Conservation (phyloP, 2,113 vertebrate species). For the Megaceryle torquata region DNA sequence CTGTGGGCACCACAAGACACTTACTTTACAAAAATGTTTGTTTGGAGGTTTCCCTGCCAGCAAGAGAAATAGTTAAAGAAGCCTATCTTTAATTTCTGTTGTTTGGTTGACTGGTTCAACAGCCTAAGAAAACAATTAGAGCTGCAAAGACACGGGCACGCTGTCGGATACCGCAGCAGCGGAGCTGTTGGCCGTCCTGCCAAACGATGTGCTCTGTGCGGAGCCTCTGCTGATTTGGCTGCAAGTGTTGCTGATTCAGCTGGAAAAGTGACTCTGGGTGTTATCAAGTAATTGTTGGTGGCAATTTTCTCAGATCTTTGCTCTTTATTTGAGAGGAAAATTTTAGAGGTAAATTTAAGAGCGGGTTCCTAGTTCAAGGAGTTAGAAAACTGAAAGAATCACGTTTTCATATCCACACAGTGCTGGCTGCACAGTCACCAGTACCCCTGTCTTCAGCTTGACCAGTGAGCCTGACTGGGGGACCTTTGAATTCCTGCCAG, state of each 20-base stretch:
- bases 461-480: not conserved
- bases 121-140: not conserved
- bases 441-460: not conserved
- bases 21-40: not conserved
- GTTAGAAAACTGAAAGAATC: not conserved
- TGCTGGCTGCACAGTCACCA: not conserved
- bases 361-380: not conserved
- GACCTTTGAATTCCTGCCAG: not conserved
- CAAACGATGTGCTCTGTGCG: accelerated
- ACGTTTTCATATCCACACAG: not conserved
- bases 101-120: not conserved
- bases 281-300: not conserved
- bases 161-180: not conserved
- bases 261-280: not conserved
- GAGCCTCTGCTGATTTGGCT: not conserved
- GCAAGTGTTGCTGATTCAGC: not conserved
- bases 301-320: not conserved
- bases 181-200: not conserved
- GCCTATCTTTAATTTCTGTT: not conserved
- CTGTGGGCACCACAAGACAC: not conserved
- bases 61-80: not conserved
- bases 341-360: not conserved
- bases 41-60: not conserved
- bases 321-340: not conserved
- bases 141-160: accelerated